Evolutionary conservation across 2,888 invertebrate species (phyloP), one percentile per base, ranked within the genome.

Genomic region (Drosophila mercatorum): DNA sequence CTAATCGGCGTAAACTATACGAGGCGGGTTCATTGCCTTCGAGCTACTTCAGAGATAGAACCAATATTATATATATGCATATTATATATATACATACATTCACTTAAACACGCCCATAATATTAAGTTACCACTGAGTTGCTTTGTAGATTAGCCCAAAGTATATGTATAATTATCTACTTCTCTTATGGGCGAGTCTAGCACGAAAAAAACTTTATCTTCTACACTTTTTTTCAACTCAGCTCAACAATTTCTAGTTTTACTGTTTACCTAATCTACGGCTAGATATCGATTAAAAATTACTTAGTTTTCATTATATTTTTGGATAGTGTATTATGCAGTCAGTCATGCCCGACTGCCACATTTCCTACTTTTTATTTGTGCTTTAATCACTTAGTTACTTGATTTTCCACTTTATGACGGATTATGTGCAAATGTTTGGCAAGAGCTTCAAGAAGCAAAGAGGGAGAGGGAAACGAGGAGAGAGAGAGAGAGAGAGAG

Each of bases 331-430:
- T 17, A 51, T 17, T 3, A 17, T 6, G 34, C 51, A 17, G 51
- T 51, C 51, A 34, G 51, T 1, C 12, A 34, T 0, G 12, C 34
- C 17, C 51, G 17, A 34, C 4, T 34, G 17, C 6, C 1, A 22
- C 28, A 60, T n/a, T 47, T 59, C 26, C 57, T n/a, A 28, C 26
- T 49, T 67, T 66, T 61, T 61, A 47, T 28, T 72, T 56, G 63
- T 55, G 64, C 68, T 80, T 86, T 84, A 87, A 81, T 83, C 87
- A 80, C 81, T 87, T 84, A 68, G 81, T 82, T 88, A 85, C 83
- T 88, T 81, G 86, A 81, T 83, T 86, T 89, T 85, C 86, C 88
- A 86, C 90, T 89, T 88, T 85, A 76, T 86, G 86, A 89, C 74
- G 81, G 88, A 86, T 85, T 88, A 88, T 83, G 78, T 88, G 82